phyloP scores from a whole-genome alignment of 2,113 vertebrate genomes.

The Lutjanus erythropterus region DNA sequence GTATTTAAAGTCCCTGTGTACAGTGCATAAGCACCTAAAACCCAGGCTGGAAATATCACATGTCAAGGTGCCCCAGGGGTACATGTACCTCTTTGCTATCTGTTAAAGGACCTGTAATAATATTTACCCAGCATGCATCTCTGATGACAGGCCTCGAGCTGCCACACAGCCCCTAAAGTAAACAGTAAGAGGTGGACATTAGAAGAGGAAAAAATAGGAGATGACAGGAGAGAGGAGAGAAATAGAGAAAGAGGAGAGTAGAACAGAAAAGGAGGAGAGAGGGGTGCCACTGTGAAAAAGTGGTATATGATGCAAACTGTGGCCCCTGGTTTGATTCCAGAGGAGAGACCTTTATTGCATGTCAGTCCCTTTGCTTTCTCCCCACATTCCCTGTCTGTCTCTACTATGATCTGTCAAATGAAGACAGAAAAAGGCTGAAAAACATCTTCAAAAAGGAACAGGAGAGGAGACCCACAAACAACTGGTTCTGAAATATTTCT shows the following conservation, averaged over 20 bases:
- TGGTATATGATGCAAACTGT: not conserved
- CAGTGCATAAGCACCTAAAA: conserved; percentile 42
- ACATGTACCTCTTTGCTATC: conserved; percentile 52
- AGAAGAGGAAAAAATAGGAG: conserved; percentile 1
- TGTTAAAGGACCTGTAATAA: conserved; percentile 70
- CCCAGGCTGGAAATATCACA: conserved; percentile 59
- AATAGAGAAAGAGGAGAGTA: conserved; percentile 16
- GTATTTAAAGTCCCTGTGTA: conserved; percentile 8
- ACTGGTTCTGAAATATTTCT: not conserved
- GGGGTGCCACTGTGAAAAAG: not conserved
- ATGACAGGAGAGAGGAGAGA: not conserved
- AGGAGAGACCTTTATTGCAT: not conserved
- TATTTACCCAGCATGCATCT: conserved; percentile 78
- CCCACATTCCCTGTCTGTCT: not conserved
- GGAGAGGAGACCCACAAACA: not conserved
- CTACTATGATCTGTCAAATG: not conserved
- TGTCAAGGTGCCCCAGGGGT: conserved; percentile 62
- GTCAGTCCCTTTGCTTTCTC: not conserved
- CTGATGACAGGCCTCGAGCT: conserved; percentile 67
- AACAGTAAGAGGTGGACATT: conserved; percentile 46
- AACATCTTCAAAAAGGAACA: not conserved
- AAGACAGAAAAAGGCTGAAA: not conserved
- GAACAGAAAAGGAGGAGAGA: not conserved
- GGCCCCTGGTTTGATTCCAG: conserved; percentile 4
- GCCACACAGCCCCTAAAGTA: conserved; percentile 53